phyloP scores from a whole-genome alignment of 2,888 invertebrate genomes.

The Polietes domitor region DNA sequence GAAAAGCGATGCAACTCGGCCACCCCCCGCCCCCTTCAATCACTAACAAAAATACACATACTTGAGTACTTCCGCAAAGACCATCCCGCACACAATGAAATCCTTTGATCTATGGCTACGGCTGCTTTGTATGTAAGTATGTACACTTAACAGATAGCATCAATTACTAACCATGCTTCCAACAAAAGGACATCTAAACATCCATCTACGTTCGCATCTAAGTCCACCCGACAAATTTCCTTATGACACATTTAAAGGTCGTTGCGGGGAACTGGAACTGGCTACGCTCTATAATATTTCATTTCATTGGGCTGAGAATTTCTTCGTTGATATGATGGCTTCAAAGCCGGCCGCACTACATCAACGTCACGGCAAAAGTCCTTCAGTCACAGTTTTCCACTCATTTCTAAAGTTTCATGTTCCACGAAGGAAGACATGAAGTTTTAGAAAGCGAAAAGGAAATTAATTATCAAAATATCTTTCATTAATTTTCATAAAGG shows the following conservation, averaged over 20 bases:
- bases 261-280: background rate
- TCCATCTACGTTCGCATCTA: background rate
- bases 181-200: constrained; percentile 8
- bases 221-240: background rate
- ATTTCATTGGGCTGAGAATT: background rate
- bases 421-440: background rate
- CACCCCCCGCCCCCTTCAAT: too few relatives aligned
- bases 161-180: background rate
- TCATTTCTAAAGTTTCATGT: background rate
- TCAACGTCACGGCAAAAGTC: background rate
- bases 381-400: background rate
- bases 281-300: background rate
- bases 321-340: background rate
- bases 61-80: background rate
- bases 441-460: constrained; percentile 9
- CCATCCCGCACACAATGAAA: background rate
- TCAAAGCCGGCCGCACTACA: background rate
- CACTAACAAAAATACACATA: background rate
- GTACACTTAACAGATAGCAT: constrained; percentile 3
- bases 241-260: background rate
- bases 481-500: constrained; percentile 56
- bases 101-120: background rate
- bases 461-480: constrained; percentile 51
- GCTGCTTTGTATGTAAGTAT: background rate
- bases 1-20: too few relatives aligned